phyloP scores from a whole-genome alignment of 2,888 invertebrate genomes.

The Papilio gigon region DNA sequence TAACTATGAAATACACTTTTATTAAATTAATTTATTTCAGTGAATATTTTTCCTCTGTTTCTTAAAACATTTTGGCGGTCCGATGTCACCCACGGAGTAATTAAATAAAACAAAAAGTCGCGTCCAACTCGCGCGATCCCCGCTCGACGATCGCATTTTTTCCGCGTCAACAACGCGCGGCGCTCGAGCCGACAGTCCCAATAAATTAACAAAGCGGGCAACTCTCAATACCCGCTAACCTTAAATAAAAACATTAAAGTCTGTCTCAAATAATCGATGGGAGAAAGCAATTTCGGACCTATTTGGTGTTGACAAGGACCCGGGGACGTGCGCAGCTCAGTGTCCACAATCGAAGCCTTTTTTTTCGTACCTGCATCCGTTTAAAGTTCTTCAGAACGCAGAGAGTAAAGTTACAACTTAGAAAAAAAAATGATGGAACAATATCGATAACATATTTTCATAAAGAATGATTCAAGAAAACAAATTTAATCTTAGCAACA shows the following conservation, averaged over 20 bases:
- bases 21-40: neutral
- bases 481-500: no score
- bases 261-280: conserved; percentile 74
- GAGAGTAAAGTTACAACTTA: no score
- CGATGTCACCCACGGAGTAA: conserved; percentile 65
- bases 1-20: neutral
- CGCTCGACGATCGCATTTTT: conserved; percentile 67
- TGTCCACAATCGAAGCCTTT: conserved; percentile 39
- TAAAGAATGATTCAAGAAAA: neutral
- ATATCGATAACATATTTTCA: neutral
- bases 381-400: no score
- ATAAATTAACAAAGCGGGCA: conserved; percentile 79
- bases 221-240: conserved; percentile 75
- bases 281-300: conserved; percentile 76
- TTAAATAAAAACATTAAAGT: conserved; percentile 82
- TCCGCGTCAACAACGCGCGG: conserved; percentile 71
- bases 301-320: conserved; percentile 71
- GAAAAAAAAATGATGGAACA: no score
- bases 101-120: conserved; percentile 75
- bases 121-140: conserved; percentile 55
- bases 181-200: conserved; percentile 65
- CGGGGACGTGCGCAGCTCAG: conserved; percentile 54
- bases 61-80: conserved; percentile 44
- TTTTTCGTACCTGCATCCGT: conserved; percentile 38
- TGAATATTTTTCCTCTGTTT: neutral